Conservation (phyloP, 1,140 invertebrate species). For the Ooceraea biroi region DNA sequence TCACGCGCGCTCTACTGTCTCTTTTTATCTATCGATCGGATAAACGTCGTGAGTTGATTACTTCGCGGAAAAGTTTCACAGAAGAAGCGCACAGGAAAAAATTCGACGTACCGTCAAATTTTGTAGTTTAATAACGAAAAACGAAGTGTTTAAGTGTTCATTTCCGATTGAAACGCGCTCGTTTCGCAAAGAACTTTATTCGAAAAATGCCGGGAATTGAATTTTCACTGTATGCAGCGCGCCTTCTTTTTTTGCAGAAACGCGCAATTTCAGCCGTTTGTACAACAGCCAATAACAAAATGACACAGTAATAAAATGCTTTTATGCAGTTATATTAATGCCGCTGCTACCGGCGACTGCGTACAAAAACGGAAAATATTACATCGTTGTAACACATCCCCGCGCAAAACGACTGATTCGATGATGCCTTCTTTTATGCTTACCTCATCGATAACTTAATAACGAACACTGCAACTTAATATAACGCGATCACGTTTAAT, state of each 20-base stretch:
- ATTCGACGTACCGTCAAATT: not conserved
- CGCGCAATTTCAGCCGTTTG: conserved; percentile 21
- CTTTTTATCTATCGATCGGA: not conserved
- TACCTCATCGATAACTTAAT: not conserved
- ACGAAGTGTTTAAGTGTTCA: not conserved
- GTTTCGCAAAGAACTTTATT: conserved; percentile 32
- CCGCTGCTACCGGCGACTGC: not conserved
- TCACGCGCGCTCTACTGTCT: not conserved
- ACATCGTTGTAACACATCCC: no score
- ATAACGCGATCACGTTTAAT: conserved; percentile 28
- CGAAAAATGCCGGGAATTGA: conserved; percentile 46
- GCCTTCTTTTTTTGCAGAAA: conserved; percentile 23
- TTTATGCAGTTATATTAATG: conserved; percentile 49
- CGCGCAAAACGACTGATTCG: conserved; percentile 1
- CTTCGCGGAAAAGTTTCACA: not conserved
- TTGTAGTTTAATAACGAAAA: not conserved
- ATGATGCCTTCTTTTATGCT: conserved; percentile 3
- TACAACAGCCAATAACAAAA: conserved; percentile 26
- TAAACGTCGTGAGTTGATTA: conserved; percentile 29
- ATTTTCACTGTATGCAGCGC: not conserved
- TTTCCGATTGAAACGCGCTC: conserved; percentile 16
- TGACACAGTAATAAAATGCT: conserved; percentile 43
- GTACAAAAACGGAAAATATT: conserved; percentile 13
- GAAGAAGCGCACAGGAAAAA: not conserved
- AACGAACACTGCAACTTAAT: conserved; percentile 27